phyloP scores from a whole-genome alignment of 2,113 vertebrate genomes.

The Megaptera novaeangliae region DNA sequence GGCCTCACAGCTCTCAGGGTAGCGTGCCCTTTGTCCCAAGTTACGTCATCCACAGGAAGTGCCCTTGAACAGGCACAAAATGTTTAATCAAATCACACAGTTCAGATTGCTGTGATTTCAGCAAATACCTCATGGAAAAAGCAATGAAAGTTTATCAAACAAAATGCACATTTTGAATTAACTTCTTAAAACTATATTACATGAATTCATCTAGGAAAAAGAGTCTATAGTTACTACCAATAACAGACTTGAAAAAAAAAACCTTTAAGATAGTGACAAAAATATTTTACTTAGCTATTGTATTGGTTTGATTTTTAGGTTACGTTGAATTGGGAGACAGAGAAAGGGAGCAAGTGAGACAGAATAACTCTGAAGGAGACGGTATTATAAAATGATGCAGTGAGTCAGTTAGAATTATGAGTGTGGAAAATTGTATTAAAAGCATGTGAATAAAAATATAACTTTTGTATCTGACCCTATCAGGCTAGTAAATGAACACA shows the following conservation, averaged over 20 bases:
- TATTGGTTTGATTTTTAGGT: background rate
- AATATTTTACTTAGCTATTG: background rate
- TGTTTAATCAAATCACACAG: accelerated
- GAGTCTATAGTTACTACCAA: background rate
- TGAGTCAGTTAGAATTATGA: accelerated
- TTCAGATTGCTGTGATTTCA: background rate
- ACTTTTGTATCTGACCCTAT: background rate
- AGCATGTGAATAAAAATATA: accelerated
- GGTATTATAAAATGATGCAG: background rate
- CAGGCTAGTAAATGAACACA: background rate
- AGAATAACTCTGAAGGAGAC: background rate
- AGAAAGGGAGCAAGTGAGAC: background rate
- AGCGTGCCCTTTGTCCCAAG: background rate
- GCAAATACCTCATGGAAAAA: background rate
- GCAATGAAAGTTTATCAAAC: background rate
- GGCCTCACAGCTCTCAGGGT: accelerated
- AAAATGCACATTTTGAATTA: background rate
- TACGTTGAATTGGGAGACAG: background rate
- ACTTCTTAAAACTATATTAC: background rate
- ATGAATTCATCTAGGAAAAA: background rate
- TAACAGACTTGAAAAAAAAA: background rate
- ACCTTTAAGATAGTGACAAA: background rate
- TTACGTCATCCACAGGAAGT: background rate
- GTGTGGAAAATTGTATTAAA: background rate
- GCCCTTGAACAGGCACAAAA: accelerated